Evolutionary conservation across 2,113 vertebrate species (phyloP).

Genomic region (Neoarius graeffei): DNA sequence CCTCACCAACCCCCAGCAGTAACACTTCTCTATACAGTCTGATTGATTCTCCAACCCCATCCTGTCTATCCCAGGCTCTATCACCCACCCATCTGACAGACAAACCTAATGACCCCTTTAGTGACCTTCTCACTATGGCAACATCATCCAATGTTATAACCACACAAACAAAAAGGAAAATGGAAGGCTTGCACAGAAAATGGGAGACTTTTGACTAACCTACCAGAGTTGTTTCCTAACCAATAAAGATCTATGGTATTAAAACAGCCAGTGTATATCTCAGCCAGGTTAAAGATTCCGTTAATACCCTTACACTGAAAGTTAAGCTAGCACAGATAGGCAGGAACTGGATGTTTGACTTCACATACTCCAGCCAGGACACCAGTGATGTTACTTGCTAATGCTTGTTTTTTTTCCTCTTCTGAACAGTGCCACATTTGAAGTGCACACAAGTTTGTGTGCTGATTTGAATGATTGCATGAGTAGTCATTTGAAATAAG

Average conservation of each 20-base stretch:
- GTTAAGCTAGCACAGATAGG: too few species aligned
- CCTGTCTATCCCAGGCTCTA: conserved; percentile 58
- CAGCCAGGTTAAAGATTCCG: not conserved
- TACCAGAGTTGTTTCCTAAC: not conserved
- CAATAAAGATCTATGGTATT: not conserved
- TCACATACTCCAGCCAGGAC: not conserved
- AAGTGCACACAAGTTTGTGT: not conserved
- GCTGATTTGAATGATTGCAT: not conserved
- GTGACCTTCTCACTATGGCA: conserved; percentile 85
- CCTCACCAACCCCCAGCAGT: conserved; percentile 63
- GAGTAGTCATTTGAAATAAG: not conserved
- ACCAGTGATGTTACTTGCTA: not conserved
- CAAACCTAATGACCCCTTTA: conserved; percentile 84
- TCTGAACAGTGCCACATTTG: not conserved
- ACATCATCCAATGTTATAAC: conserved; percentile 74
- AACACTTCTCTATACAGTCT: conserved; percentile 68
- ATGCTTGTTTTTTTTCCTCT: not conserved
- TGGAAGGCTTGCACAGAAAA: conserved; percentile 83
- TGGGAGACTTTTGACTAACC: conserved; percentile 94
- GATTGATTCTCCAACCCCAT: conserved; percentile 61
- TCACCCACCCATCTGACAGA: conserved; percentile 63
- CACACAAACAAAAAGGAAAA: conserved; percentile 76
- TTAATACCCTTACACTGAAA: not conserved
- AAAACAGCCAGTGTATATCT: not conserved
- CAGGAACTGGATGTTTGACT: not conserved